Percentiles rank a stretch among this genome's conserved stretches.
Conservation (phyloP, 2,797 vertebrate genomes). For the Acrossocheilus fasciatus region DNA sequence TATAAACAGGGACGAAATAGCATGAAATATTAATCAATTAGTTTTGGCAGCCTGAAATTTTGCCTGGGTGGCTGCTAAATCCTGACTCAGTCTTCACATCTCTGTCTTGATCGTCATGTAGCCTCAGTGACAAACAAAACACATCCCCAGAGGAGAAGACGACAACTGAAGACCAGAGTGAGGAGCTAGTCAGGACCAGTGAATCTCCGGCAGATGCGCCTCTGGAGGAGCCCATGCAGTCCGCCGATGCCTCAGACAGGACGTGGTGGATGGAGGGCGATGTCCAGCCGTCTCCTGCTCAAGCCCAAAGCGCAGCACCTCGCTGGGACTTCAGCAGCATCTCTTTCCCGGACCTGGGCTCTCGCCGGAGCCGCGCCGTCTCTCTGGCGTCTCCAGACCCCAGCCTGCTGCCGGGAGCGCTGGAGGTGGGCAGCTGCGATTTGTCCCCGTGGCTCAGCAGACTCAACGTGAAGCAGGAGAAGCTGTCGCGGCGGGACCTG, state of each 20-base stretch:
- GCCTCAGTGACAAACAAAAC: constrained; percentile 10
- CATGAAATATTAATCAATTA: not conserved
- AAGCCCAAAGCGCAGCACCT: not conserved
- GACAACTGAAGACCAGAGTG: constrained; percentile 43
- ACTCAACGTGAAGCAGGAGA: constrained; percentile 85
- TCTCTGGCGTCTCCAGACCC: constrained; percentile 79
- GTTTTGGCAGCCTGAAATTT: not conserved
- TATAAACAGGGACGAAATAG: not conserved
- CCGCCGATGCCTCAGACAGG: constrained; percentile 29
- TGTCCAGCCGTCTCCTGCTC: not conserved
- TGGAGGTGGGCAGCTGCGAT: constrained; percentile 78
- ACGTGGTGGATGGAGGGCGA: constrained; percentile 70
- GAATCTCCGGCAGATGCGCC: not conserved
- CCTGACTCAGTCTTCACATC: not conserved
- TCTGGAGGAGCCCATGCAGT: constrained; percentile 12
- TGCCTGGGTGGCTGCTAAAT: not conserved
- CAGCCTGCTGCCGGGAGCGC: constrained; percentile 80
- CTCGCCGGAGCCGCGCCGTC: constrained; percentile 41
- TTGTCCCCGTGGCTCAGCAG: constrained; percentile 78
- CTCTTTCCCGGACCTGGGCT: constrained; percentile 87
- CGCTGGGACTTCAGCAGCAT: constrained; percentile 86
- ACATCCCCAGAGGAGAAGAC: constrained; percentile 6
- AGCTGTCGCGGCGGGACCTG: constrained; percentile 73
- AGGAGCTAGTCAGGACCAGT: not conserved
- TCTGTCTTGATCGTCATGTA: not conserved